phyloP scores from a whole-genome alignment of 1,140 invertebrate genomes.

The Oreohelix idahoensis region DNA sequence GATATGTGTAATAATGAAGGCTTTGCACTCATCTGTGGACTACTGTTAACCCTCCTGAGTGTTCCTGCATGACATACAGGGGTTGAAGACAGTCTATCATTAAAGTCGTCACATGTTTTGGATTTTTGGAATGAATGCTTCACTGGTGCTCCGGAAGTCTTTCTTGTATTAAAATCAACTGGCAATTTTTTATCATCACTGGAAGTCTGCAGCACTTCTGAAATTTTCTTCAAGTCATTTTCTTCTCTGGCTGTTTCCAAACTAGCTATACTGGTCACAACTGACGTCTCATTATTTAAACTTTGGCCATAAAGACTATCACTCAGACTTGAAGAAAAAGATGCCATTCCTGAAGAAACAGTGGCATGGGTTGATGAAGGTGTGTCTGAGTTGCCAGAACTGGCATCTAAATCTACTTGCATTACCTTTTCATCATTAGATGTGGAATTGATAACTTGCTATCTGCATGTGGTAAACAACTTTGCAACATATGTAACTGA shows the following conservation, averaged over 20 bases:
- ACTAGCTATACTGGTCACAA: not conserved
- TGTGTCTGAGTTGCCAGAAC: not conserved
- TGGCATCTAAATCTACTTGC: not conserved
- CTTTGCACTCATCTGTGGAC: conserved; percentile 20
- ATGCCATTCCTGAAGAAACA: not conserved
- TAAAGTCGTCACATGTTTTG: conserved; percentile 34
- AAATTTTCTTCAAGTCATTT: not conserved
- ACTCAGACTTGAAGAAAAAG: not conserved
- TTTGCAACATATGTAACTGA: not conserved
- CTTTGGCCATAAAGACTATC: conserved; percentile 27
- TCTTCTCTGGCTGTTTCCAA: not conserved
- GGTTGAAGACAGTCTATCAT: not conserved
- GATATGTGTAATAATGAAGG: not conserved
- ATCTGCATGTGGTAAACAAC: not conserved
- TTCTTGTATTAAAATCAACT: not conserved
- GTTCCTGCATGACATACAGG: not conserved
- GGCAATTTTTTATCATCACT: not conserved
- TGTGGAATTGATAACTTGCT: not conserved
- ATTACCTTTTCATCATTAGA: not conserved
- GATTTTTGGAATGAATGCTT: conserved; percentile 19
- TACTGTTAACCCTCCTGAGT: conserved; percentile 29
- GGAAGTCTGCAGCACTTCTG: not conserved
- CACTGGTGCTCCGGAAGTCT: not conserved
- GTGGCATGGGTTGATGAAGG: not conserved
- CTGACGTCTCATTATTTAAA: not conserved